Evolutionary conservation across 2,888 invertebrate genomes (phyloP).

Genomic region (Ferrisia virgata): DNA sequence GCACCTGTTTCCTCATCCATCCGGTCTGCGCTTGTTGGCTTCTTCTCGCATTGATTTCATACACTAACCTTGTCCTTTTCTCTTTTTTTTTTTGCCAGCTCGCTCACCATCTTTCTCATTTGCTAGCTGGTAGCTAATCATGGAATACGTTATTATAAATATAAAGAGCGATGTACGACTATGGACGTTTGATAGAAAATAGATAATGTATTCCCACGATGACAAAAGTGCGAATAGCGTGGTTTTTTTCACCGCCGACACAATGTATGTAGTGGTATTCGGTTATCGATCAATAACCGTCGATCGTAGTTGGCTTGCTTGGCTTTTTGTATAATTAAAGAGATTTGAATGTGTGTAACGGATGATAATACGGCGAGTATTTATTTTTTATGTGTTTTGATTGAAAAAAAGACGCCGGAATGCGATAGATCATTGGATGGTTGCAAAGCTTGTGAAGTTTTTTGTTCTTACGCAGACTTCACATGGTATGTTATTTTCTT

Average conservation of each 20-base stretch:
- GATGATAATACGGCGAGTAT: neutral
- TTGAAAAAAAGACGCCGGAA: neutral
- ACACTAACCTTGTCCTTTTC: neutral
- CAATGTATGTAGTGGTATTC: neutral
- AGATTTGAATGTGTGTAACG: neutral
- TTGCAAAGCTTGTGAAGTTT: neutral
- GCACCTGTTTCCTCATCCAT: slow-evolving; percentile 25
- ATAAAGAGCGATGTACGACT: neutral
- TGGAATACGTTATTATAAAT: neutral
- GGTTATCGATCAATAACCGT: neutral
- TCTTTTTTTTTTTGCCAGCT: neutral
- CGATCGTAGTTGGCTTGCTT: neutral
- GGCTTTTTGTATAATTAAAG: neutral
- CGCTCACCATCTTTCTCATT: too few species aligned
- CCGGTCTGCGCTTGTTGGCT: slow-evolving; percentile 19
- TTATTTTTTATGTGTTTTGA: neutral
- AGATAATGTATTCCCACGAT: slow-evolving; percentile 11
- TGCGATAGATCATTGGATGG: neutral
- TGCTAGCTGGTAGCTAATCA: neutral
- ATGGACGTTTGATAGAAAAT: too few species aligned
- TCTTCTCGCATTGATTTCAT: neutral
- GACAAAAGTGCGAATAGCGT: neutral
- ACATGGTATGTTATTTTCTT: too few species aligned
- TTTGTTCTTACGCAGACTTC: too few species aligned
- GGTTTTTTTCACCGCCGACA: neutral